Base-by-base conservation (phyloP, 2,113 vertebrate species). In the Centropristis striata region DNA sequence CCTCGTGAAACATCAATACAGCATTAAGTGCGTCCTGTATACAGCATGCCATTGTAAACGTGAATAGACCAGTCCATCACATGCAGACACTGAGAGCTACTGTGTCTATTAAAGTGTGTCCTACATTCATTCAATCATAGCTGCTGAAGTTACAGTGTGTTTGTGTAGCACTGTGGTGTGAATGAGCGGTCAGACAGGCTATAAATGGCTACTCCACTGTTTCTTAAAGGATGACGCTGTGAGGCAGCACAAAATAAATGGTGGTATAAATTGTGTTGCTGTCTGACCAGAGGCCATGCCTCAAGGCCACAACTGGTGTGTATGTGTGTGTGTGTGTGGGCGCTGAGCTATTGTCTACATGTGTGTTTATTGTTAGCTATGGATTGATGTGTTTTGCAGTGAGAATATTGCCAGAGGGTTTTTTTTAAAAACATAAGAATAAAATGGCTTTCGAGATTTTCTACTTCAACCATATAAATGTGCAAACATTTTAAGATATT, bases 61-160 rank as follows among this genome's bases (percentile, higher is more conserved):
- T 70, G 75, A 90, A 84, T 74, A 54, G 72, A 61, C 55, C 71
- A 15, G 23, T 78, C 72, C 69, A 71, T 85, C 71, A 58, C 80
- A 44, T 21, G 41, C 53, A 83, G 32, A 80, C 78, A 51, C 51
- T 18, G 21, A 64, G 39, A 58, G 69, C 60, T 25, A 6, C 83
- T 10, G 76, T 53, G 58, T 80, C 73, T 58, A 80, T 78, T 84
- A 79, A 65, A 65, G 70, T 25, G 0, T 60, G 78, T 53, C 81
- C 83, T 71, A 80, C 59, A 74, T 88, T 66, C 49, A 58, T 74
- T 83, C 75, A 74, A 3, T 50, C 67, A 44, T 23, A 57, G 23
- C 64, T 32, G 68, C 61, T 44, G 39, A 60, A 68, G 50, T 16
- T 23, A 23, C 74, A 36, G 5, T 59, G 77, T 70, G 54, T 80